A percentile compares a stretch with the other conserved stretches of the same genome.
These are phyloP conservation scores for Theristicus caerulescens DNA, from an alignment of 2,113 vertebrate species.

Conservation along the genomic window DNA sequence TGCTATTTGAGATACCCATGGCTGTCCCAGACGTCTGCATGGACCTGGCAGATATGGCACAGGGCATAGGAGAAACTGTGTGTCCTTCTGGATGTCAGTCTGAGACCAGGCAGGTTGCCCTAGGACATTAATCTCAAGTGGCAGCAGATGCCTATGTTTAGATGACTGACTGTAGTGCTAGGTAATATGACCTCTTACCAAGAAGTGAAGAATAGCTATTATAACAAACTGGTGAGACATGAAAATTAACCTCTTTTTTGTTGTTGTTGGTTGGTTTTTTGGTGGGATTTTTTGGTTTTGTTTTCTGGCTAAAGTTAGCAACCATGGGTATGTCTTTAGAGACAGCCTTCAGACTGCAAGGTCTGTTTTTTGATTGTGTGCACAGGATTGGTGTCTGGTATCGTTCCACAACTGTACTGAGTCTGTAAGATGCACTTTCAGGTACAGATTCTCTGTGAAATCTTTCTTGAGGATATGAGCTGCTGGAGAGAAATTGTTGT, in stretches of 20 bases:
- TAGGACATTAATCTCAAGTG: background rate
- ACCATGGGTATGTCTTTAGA: background rate
- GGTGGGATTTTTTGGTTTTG: background rate
- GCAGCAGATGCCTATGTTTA: constrained; percentile 42
- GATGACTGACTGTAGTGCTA: background rate
- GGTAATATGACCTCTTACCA: constrained; percentile 9
- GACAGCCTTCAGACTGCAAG: background rate
- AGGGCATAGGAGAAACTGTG: background rate
- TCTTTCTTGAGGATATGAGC: background rate
- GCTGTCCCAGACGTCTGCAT: background rate
- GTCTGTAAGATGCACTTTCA: background rate
- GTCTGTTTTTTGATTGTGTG: background rate
- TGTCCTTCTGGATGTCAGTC: background rate
- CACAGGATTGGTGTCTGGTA: background rate
- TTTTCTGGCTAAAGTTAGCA: background rate
- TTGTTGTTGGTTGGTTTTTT: background rate
- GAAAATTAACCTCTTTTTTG: background rate
- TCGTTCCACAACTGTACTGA: background rate
- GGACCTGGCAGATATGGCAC: background rate
- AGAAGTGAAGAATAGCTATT: constrained; percentile 31
- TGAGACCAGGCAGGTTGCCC: constrained; percentile 13
- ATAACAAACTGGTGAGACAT: background rate
- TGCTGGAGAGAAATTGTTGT: background rate
- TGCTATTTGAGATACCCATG: background rate
- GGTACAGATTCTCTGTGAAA: background rate